Evolutionary conservation across 1,140 invertebrate genomes (phyloP), one percentile per base, ranked within the genome.

Genomic region (Aethina tumida): DNA sequence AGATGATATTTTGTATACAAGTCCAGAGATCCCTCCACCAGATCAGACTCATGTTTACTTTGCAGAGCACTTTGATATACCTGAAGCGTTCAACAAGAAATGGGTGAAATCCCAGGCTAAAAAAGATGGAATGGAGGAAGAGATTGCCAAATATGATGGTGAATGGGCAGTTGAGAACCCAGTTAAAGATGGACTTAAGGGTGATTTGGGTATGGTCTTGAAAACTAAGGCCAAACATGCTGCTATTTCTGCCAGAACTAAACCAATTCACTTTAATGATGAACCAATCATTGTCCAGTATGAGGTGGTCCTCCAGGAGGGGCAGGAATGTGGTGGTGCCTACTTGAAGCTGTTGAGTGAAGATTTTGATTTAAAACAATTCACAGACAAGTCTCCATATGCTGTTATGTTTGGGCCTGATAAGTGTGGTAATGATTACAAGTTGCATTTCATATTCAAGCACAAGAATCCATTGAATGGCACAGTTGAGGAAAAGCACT

Each of bases 331-430:
- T 68, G 96, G 96, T 30, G 96, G 96, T 9, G 93, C 93, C 6
- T 99, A 99, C 63, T 64, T 99, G 1, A 99, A 99, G 67, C 70
- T 99, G 10, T 63, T 98, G 9, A 83, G 79, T 9, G 60, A 74
- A 3, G 74, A 75, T 35, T 18, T 10, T 5, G 79, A 93, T 62
- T 69, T 97, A 15, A 79, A 74, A 36, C 69, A 81, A 43, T 95
- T 98, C 62, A 76, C 91, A 61, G 93, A 99, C 66, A 94, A 96
- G 67, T 94, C 94, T 6, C 86, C 92, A 0, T 98, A 97, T 64
- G 89, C 89, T 2, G 92, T 98, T 53, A 99, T 99, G 96, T 99
- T 99, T 70, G 96, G 95, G 2, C 96, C 96, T 6, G 96, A 99
- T 68, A 99, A 98, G 65, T 99, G 96, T 70, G 95, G 95, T 37